A percentile compares a stretch with the other conserved stretches of the same genome.
Evolutionary conservation across 2,888 invertebrate species (phyloP).

Genomic region (Halocaridina rubra): DNA sequence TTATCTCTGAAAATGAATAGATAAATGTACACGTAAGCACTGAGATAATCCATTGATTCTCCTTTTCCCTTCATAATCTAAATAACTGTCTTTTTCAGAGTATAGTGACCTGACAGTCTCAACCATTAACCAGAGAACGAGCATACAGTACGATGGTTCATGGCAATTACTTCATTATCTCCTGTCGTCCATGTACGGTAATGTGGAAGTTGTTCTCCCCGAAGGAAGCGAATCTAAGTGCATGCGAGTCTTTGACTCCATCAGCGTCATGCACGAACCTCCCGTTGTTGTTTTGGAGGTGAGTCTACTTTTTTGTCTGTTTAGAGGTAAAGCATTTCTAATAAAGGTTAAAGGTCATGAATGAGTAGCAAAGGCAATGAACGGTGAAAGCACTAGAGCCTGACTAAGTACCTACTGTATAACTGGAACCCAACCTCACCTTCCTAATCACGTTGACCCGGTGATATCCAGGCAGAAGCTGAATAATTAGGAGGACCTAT

Average conservation of each 20-base stretch:
- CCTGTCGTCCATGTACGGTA: slow-evolving; percentile 82
- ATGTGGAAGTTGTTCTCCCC: slow-evolving; percentile 76
- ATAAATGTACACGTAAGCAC: too few relatives aligned
- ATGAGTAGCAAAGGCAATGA: too few relatives aligned
- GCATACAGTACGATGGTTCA: slow-evolving; percentile 86
- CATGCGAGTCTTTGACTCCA: slow-evolving; percentile 83
- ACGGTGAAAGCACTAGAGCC: too few relatives aligned
- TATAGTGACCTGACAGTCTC: slow-evolving; percentile 97
- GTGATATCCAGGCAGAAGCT: too few relatives aligned
- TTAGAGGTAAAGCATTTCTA: too few relatives aligned
- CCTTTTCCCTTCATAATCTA: not conserved
- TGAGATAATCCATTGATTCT: not conserved
- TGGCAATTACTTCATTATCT: slow-evolving; percentile 79
- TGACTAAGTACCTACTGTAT: too few relatives aligned
- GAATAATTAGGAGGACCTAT: too few relatives aligned
- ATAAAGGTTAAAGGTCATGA: too few relatives aligned
- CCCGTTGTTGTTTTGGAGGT: slow-evolving; percentile 88
- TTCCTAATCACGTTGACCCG: too few relatives aligned
- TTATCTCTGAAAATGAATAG: too few relatives aligned
- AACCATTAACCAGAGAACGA: slow-evolving; percentile 91
- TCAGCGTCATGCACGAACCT: slow-evolving; percentile 85
- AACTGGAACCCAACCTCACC: too few relatives aligned
- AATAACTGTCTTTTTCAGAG: slow-evolving; percentile 71
- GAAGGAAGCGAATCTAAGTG: slow-evolving; percentile 24
- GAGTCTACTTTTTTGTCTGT: too few relatives aligned